Evolutionary conservation across 2,113 vertebrate genomes (phyloP).

Genomic region (Heterochromis multidens): DNA sequence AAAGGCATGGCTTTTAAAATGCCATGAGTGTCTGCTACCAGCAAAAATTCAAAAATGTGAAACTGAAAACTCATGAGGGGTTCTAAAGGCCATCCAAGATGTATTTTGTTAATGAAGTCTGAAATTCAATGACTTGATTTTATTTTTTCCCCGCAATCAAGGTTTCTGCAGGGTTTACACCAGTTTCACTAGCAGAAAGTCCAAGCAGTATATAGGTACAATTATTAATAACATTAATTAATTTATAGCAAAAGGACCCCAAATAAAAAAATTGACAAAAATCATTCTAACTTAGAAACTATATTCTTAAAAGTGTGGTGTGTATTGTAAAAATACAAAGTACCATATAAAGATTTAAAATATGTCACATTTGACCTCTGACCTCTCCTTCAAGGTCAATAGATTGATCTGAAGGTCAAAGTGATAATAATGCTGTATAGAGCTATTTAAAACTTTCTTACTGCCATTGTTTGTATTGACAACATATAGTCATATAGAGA

Average conservation of each 20-base stretch:
- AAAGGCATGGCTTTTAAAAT: background rate
- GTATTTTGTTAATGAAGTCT: background rate
- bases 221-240: background rate
- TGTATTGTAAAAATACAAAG: too few relatives aligned
- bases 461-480: too few relatives aligned
- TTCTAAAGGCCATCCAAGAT: background rate
- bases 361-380: too few relatives aligned
- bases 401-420: too few relatives aligned
- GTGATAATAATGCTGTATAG: too few relatives aligned
- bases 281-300: too few relatives aligned
- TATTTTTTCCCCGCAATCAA: rapidly evolving
- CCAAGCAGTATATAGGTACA: background rate
- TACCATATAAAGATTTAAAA: too few relatives aligned
- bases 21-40: background rate
- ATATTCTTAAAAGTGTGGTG: too few relatives aligned
- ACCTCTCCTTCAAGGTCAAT: too few relatives aligned
- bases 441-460: too few relatives aligned
- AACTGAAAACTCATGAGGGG: background rate
- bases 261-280: too few relatives aligned
- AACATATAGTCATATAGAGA: too few relatives aligned
- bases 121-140: background rate
- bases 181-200: background rate
- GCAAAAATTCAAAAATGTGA: background rate
- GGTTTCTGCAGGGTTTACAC: background rate
- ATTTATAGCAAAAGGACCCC: background rate